Conservation (phyloP, 2,888 invertebrate species). For the Netelia virgata region DNA sequence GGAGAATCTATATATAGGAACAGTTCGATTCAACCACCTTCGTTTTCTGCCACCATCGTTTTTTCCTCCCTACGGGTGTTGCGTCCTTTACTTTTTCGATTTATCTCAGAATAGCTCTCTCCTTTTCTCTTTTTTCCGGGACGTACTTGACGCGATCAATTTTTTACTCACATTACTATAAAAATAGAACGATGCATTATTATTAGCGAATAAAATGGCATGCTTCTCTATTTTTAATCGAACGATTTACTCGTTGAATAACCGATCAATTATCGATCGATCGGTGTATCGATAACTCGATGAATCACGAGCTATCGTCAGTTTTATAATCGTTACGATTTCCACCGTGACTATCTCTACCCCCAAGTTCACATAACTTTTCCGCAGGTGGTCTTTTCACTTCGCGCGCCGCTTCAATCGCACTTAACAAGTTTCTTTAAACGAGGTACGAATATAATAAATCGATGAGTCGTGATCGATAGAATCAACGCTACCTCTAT, state of each 20-base stretch:
- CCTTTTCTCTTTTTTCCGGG: background rate
- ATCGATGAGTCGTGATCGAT: slow-evolving; percentile 63
- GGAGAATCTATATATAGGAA: slow-evolving; percentile 17
- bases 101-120: background rate
- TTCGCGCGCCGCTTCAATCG: slow-evolving; percentile 38
- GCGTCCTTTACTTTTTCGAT: slow-evolving; percentile 8
- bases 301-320: slow-evolving; percentile 4
- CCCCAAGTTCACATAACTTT: slow-evolving; percentile 26
- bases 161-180: background rate
- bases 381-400: slow-evolving; percentile 62
- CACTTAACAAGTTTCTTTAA: slow-evolving; percentile 56
- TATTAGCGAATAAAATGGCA: background rate
- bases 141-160: background rate
- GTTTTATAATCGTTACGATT: slow-evolving; percentile 8
- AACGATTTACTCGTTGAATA: too few species aligned
- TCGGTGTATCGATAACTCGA: background rate
- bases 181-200: background rate
- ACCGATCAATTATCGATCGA: background rate
- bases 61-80: background rate
- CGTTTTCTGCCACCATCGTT: slow-evolving; percentile 11
- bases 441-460: slow-evolving; percentile 55
- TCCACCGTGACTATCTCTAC: background rate
- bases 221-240: too few species aligned
- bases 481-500: slow-evolving; percentile 42
- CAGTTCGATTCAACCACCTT: slow-evolving; percentile 46